These are phyloP conservation scores for Rhamnusium bicolor DNA, from an alignment of 2,888 invertebrate species.

Conservation along the genomic window DNA sequence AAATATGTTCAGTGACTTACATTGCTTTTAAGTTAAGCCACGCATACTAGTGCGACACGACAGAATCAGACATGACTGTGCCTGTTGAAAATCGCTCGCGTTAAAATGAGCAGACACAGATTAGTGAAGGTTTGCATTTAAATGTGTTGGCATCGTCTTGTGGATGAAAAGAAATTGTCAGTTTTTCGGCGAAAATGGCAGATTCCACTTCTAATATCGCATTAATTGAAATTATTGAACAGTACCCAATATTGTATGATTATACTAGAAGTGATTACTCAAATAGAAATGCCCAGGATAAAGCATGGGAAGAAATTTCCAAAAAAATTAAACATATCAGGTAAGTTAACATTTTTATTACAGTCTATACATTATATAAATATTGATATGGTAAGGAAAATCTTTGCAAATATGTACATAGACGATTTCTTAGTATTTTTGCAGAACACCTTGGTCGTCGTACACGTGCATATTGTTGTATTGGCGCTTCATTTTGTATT, in stretches of 20 bases:
- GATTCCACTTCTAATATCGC: neutral
- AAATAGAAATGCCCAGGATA: neutral
- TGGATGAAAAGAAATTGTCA: too few relatives aligned
- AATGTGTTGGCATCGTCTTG: too few relatives aligned
- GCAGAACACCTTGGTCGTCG: neutral
- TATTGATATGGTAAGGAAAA: neutral
- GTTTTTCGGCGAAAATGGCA: too few relatives aligned
- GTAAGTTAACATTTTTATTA: neutral
- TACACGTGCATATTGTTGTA: too few relatives aligned
- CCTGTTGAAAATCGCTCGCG: too few relatives aligned
- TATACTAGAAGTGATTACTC: neutral
- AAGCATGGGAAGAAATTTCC: neutral
- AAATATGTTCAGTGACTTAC: too few relatives aligned
- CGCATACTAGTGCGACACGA: too few relatives aligned
- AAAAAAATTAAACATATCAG: neutral
- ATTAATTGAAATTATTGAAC: neutral
- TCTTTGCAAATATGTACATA: neutral
- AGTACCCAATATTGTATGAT: neutral
- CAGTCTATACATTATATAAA: too few relatives aligned
- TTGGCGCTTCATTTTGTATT: neutral
- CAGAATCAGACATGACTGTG: too few relatives aligned
- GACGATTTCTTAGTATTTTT: neutral
- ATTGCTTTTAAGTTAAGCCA: too few relatives aligned
- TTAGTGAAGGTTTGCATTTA: too few relatives aligned
- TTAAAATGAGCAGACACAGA: too few relatives aligned